A percentile compares a stretch with the other conserved stretches of the same genome.
These are phyloP conservation scores for Solenopsis fugax DNA, from an alignment of 1,140 invertebrate genomes.

Conservation along the genomic window DNA sequence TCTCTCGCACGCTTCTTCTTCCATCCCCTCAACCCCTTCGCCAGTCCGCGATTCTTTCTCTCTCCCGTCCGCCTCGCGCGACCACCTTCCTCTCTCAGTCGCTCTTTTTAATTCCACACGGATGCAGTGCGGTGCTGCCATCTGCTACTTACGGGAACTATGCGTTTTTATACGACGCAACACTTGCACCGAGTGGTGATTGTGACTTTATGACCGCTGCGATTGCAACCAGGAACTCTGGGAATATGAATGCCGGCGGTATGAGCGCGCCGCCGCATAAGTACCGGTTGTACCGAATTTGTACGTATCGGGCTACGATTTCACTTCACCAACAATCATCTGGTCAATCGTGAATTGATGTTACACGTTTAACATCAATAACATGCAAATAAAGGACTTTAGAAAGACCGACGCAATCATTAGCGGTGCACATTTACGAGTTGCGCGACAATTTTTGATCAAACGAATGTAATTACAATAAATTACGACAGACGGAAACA, in stretches of 20 bases:
- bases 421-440: not conserved
- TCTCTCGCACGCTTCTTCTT: constrained; percentile 56
- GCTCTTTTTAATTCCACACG: constrained; percentile 78
- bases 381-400: not conserved
- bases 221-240: constrained; percentile 20
- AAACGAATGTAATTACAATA: constrained; percentile 11
- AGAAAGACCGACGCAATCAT: not conserved
- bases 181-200: constrained; percentile 51
- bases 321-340: not conserved
- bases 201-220: constrained; percentile 39
- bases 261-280: not conserved
- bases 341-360: not conserved
- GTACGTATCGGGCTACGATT: not conserved
- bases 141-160: constrained; percentile 83
- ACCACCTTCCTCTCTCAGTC: constrained; percentile 49
- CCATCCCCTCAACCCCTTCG: constrained; percentile 41
- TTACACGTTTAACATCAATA: not conserved
- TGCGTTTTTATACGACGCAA: constrained; percentile 73
- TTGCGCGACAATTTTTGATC: constrained; percentile 7
- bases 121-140: constrained; percentile 84
- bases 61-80: constrained; percentile 70
- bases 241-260: constrained; percentile 42
- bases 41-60: constrained; percentile 68
- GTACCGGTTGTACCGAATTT: constrained; percentile 1
- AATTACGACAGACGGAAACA: constrained; percentile 29